Evolutionary conservation across 2,113 vertebrate species (phyloP).

Genomic region (Microtus pennsylvanicus): DNA sequence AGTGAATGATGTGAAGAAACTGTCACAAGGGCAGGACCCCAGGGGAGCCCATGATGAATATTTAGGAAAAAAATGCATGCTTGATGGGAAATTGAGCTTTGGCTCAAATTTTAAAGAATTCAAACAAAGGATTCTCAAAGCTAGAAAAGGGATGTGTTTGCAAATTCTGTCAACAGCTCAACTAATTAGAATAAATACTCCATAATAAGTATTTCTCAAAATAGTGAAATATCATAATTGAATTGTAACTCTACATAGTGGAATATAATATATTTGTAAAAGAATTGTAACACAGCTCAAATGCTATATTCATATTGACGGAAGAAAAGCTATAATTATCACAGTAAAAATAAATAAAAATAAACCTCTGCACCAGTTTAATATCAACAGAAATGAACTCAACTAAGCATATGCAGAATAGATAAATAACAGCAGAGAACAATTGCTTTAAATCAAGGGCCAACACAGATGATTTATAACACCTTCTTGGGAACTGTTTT

Average conservation of each 20-base stretch:
- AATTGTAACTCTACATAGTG: not conserved
- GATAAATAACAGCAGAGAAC: not conserved
- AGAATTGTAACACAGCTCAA: not conserved
- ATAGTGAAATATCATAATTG: not conserved
- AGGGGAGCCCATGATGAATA: too few species aligned
- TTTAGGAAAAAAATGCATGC: not conserved
- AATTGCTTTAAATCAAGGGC: not conserved
- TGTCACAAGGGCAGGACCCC: not conserved
- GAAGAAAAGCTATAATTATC: not conserved
- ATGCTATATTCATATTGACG: not conserved
- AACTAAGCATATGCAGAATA: not conserved
- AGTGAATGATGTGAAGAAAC: not conserved
- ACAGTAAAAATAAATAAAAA: not conserved
- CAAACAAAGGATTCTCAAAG: not conserved
- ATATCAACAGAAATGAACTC: not conserved
- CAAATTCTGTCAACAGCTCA: conserved; percentile 7
- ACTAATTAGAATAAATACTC: not conserved
- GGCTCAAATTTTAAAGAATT: not conserved
- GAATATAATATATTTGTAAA: not conserved
- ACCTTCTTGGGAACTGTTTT: not conserved
- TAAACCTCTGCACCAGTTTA: not conserved
- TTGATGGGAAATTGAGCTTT: not conserved
- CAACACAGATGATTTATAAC: not conserved
- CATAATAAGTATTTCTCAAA: not conserved
- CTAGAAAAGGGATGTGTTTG: not conserved